Conservation (phyloP, 2,113 vertebrate genomes). For the Prunella himalayana region DNA sequence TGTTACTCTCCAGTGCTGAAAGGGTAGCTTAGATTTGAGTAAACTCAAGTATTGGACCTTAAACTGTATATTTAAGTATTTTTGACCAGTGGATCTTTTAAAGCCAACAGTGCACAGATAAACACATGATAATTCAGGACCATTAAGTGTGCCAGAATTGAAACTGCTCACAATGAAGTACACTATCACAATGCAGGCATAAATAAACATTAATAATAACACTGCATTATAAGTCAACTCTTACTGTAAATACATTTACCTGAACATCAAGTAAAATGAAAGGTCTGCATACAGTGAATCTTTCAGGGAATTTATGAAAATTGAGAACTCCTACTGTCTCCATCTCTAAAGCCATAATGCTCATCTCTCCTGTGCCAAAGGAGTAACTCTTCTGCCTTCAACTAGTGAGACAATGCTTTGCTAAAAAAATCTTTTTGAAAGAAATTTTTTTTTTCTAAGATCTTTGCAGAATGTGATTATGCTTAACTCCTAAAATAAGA, state of each 20-base stretch:
- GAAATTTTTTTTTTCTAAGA: neutral
- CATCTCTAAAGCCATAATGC: neutral
- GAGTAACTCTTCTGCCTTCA: neutral
- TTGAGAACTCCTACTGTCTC: neutral
- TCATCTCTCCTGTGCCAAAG: neutral
- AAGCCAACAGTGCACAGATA: neutral
- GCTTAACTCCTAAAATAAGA: neutral
- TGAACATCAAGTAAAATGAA: neutral
- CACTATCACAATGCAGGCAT: neutral
- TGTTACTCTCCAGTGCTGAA: neutral
- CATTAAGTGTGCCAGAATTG: neutral
- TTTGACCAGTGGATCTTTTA: neutral
- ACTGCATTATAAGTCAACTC: neutral
- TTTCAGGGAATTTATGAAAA: neutral
- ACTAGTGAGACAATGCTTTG: neutral
- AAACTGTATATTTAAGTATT: neutral
- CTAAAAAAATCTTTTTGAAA: neutral
- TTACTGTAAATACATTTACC: neutral
- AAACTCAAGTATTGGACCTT: neutral
- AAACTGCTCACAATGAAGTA: neutral
- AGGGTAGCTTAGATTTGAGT: neutral
- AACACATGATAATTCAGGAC: neutral
- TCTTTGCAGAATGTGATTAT: neutral
- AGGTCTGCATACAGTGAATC: neutral
- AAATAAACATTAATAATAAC: neutral